Conservation (phyloP, 2,797 vertebrate genomes). For the Myripristis jacobus region DNA sequence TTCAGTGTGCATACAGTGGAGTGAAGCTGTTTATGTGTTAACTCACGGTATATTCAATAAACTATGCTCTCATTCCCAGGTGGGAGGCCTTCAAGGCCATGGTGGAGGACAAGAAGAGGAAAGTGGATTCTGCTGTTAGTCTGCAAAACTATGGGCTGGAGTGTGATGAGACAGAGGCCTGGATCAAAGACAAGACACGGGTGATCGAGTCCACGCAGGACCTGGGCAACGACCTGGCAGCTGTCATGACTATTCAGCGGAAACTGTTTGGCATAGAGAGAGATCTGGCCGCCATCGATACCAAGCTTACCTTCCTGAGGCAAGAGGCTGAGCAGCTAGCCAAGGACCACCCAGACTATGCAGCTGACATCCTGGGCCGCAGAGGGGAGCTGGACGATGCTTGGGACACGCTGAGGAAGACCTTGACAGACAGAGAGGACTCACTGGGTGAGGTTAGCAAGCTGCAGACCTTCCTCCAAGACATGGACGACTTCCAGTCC, state of each 20-base stretch:
- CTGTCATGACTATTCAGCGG: constrained; percentile 94
- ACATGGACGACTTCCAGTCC: constrained; percentile 94
- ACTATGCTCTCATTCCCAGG: constrained; percentile 73
- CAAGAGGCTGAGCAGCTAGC: constrained; percentile 86
- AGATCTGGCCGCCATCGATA: constrained; percentile 88
- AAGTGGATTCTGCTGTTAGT: constrained; percentile 89
- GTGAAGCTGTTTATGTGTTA: not conserved
- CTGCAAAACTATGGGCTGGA: constrained; percentile 94
- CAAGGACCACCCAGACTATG: constrained; percentile 87
- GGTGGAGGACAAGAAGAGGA: constrained; percentile 86
- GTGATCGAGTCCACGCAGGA: constrained; percentile 93
- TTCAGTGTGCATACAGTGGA: not conserved
- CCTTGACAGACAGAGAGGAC: constrained; percentile 87
- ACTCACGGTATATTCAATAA: not conserved
- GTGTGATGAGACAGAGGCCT: constrained; percentile 91
- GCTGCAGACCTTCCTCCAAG: constrained; percentile 93
- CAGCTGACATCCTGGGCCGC: constrained; percentile 81
- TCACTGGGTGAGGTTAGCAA: constrained; percentile 94
- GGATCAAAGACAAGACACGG: constrained; percentile 92
- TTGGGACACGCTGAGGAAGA: constrained; percentile 88
- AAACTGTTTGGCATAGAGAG: constrained; percentile 94
- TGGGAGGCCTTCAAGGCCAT: constrained; percentile 92
- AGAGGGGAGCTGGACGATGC: constrained; percentile 76
- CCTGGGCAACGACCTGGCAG: constrained; percentile 90
- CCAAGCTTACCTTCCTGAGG: constrained; percentile 85